phyloP scores from a whole-genome alignment of 1,140 invertebrate species.

The Micrasema minimum region DNA sequence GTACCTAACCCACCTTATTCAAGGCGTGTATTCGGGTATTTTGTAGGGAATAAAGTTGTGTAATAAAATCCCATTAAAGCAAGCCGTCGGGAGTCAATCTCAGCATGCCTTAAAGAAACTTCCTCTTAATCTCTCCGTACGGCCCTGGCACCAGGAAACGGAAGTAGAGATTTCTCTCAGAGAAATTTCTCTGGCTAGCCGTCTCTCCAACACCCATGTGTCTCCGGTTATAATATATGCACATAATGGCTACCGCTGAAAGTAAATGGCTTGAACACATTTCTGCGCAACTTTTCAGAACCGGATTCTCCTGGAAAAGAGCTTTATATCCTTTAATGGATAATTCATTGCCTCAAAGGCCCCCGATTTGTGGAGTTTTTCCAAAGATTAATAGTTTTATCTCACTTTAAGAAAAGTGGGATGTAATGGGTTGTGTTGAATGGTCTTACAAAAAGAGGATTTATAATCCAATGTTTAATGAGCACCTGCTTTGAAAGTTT shows the following conservation, averaged over 20 bases:
- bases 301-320: conserved; percentile 8
- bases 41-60: too few relatives aligned
- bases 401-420: background rate
- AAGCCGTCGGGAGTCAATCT: too few relatives aligned
- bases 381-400: conserved; percentile 28
- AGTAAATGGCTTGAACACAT: conserved; percentile 30
- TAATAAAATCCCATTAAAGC: too few relatives aligned
- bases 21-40: too few relatives aligned
- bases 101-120: too few relatives aligned
- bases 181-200: conserved; percentile 5
- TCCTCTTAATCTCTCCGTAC: background rate
- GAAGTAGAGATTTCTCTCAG: conserved; percentile 14
- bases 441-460: background rate
- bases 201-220: background rate
- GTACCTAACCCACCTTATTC: too few relatives aligned
- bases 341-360: conserved; percentile 27
- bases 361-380: conserved; percentile 19
- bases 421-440: conserved; percentile 22
- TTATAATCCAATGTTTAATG: too few relatives aligned
- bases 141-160: background rate
- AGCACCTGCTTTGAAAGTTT: too few relatives aligned
- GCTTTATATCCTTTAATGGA: conserved; percentile 23
- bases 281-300: conserved; percentile 20
- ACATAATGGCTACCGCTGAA: conserved; percentile 23
- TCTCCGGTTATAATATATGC: conserved; percentile 19